Evolutionary conservation across 2,797 vertebrate genomes (phyloP).

Genomic region (Jordanella pulchra): DNA sequence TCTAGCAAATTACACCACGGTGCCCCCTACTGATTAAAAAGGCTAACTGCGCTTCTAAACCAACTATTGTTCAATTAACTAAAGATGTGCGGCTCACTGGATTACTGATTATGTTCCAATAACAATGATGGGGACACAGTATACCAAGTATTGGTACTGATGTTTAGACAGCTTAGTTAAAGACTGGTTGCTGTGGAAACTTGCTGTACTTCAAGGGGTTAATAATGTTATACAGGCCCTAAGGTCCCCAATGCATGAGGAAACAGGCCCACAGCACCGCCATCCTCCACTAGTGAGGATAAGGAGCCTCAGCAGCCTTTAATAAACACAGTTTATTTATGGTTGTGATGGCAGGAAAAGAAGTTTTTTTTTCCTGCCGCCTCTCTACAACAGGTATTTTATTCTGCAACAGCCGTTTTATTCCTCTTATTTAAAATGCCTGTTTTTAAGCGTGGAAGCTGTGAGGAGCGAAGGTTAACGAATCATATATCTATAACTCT

Average conservation of each 20-base stretch:
- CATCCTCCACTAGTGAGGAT: not conserved
- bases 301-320: not conserved
- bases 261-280: not conserved
- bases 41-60: conserved; percentile 9
- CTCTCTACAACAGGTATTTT: no score
- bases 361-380: no score
- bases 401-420: no score
- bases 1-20: conserved; percentile 24
- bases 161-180: not conserved
- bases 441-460: no score
- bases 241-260: not conserved
- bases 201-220: not conserved
- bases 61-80: no score
- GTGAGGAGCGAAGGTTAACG: no score
- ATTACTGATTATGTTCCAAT: not conserved
- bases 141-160: not conserved
- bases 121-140: not conserved
- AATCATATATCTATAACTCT: no score
- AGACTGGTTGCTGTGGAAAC: not conserved
- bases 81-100: no score
- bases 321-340: no score
- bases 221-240: not conserved
- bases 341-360: no score
- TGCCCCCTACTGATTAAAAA: conserved; percentile 46
- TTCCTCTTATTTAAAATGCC: no score